Conservation (phyloP, 2,113 vertebrate genomes). For the Tupaia chinensis region DNA sequence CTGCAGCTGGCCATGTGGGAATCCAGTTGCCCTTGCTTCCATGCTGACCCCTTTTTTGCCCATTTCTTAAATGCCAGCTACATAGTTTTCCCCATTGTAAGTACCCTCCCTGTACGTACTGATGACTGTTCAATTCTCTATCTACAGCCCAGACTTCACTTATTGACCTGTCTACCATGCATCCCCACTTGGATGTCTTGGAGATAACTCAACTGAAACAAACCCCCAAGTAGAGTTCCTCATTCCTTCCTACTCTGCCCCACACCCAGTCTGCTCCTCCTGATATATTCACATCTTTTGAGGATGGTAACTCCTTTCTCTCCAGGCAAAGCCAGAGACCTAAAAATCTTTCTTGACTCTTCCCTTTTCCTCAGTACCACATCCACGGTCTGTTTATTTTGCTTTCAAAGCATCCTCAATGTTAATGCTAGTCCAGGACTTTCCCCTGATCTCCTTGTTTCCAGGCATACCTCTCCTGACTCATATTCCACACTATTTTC, state of each 20-base stretch:
- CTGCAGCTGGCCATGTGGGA: too few relatives aligned
- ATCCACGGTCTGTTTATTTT: slow-evolving; percentile 13
- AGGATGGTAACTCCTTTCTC: slow-evolving; percentile 1
- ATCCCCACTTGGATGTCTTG: not conserved
- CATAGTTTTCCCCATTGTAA: not conserved
- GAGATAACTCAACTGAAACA: slow-evolving; percentile 21
- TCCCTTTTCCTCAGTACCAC: not conserved
- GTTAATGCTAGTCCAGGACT: slow-evolving; percentile 8
- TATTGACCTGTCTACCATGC: slow-evolving; percentile 13
- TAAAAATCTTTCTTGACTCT: slow-evolving; percentile 37
- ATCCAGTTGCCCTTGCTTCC: too few relatives aligned
- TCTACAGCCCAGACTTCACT: slow-evolving; percentile 8
- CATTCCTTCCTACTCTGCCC: not conserved
- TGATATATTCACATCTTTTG: not conserved
- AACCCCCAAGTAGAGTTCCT: slow-evolving; percentile 23
- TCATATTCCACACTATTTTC: slow-evolving; percentile 6
- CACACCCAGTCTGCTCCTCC: not conserved
- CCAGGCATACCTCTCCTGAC: not conserved
- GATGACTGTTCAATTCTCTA: slow-evolving; percentile 22
- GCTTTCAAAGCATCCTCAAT: slow-evolving; percentile 32
- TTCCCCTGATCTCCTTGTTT: slow-evolving; percentile 1
- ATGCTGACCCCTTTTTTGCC: not conserved
- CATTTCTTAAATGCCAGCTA: slow-evolving; percentile 36
- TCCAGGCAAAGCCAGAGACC: not conserved
- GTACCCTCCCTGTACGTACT: not conserved